A percentile compares a stretch with the other conserved stretches of the same genome.
These are phyloP conservation scores for Porites rus DNA, from an alignment of 92 coral and sea anemone genomes.

Conservation along the genomic window DNA sequence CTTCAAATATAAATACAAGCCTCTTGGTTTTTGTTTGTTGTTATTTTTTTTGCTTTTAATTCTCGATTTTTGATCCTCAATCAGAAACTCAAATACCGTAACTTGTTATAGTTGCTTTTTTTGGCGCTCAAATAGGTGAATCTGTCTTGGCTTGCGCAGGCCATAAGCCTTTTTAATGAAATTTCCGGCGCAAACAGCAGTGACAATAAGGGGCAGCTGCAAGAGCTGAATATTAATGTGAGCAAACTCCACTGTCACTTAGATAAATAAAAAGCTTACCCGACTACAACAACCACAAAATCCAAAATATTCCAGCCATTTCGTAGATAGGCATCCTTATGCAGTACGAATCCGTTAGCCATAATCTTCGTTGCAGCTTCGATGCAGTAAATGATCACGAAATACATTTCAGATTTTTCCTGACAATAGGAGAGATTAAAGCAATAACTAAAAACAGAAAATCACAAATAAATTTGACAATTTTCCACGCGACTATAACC, in stretches of 20 bases:
- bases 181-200: conserved; percentile 72
- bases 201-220: conserved; percentile 45
- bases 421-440: conserved; percentile 36
- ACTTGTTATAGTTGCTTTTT: background rate
- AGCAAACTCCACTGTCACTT: conserved; percentile 45
- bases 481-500: background rate
- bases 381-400: conserved; percentile 91
- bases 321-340: conserved; percentile 89
- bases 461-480: background rate
- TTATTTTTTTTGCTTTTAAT: too few species aligned
- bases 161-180: conserved; percentile 40
- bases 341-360: conserved; percentile 89
- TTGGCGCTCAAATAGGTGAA: background rate
- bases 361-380: conserved; percentile 93
- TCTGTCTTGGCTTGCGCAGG: background rate
- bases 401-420: conserved; percentile 88
- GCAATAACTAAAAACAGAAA: background rate
- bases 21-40: conserved; percentile 6
- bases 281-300: conserved; percentile 94
- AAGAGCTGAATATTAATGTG: conserved; percentile 28
- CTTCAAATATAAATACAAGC: background rate
- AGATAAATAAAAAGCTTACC: conserved; percentile 76
- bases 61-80: background rate
- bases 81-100: background rate
- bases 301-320: conserved; percentile 99